Evolutionary conservation across 2,888 invertebrate species (phyloP).

Genomic region (Sturmia bella): DNA sequence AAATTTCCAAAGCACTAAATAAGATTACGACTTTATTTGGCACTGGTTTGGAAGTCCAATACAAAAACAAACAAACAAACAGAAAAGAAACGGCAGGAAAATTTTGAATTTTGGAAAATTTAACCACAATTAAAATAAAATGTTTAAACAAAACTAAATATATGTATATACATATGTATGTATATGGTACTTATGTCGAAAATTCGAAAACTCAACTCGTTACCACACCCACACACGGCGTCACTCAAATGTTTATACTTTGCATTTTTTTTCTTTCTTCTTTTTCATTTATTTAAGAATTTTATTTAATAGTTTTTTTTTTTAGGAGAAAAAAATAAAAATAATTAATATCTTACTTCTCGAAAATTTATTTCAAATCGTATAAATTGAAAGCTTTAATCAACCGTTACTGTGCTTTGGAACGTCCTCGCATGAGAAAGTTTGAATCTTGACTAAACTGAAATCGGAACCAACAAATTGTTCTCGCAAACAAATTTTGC

Average conservation of each 20-base stretch:
- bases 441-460: slow-evolving; percentile 77
- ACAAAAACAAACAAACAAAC: slow-evolving; percentile 4
- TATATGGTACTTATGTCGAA: slow-evolving; percentile 10
- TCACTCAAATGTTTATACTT: neutral
- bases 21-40: slow-evolving; percentile 14
- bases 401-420: slow-evolving; percentile 51
- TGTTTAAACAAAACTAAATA: no score
- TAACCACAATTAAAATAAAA: no score
- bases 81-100: no score
- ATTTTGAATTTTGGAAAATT: neutral
- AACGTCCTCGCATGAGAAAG: slow-evolving; percentile 76
- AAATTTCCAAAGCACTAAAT: slow-evolving; percentile 39
- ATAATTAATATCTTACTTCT: slow-evolving; percentile 48
- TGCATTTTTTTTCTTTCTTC: neutral
- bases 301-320: slow-evolving; percentile 21
- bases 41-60: neutral
- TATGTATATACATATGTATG: neutral
- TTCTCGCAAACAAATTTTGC: slow-evolving; percentile 50
- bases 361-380: slow-evolving; percentile 13
- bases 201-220: slow-evolving; percentile 16
- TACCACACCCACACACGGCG: slow-evolving; percentile 66
- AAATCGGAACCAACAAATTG: slow-evolving; percentile 73
- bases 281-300: neutral
- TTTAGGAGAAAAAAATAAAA: neutral
- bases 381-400: slow-evolving; percentile 29